Conservation (phyloP, 2,797 vertebrate genomes). For the Corythornis leucogaster region DNA sequence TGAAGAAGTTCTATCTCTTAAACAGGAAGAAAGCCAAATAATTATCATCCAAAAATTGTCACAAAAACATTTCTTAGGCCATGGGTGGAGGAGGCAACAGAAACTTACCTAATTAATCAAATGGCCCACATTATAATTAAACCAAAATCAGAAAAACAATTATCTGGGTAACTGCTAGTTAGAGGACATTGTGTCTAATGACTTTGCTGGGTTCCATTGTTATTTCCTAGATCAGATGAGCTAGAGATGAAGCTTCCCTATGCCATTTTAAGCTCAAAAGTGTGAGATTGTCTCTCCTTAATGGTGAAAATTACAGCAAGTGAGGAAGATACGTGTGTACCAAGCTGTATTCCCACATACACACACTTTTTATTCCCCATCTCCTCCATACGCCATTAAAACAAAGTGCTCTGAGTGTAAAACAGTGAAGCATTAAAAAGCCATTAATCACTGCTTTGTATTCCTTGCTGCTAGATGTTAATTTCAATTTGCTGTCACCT, state of each 20-base stretch:
- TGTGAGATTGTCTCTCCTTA: not conserved
- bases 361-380: not conserved
- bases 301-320: not conserved
- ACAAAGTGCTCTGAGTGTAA: slow-evolving; percentile 33
- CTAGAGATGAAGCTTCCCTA: not conserved
- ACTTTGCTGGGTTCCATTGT: not conserved
- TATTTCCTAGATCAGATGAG: not conserved
- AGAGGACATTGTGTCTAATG: slow-evolving; percentile 56
- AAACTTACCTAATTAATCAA: slow-evolving; percentile 68
- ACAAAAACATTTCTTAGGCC: not conserved
- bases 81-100: slow-evolving; percentile 33
- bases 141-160: slow-evolving; percentile 65
- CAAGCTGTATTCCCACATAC: not conserved
- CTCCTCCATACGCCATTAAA: not conserved
- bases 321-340: not conserved
- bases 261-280: not conserved
- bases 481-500: slow-evolving; percentile 70
- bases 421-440: slow-evolving; percentile 42
- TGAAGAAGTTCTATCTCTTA: not conserved
- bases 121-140: slow-evolving; percentile 62
- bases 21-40: slow-evolving; percentile 20
- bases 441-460: slow-evolving; percentile 67
- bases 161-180: slow-evolving; percentile 48
- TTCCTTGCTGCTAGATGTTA: slow-evolving; percentile 66
- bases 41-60: slow-evolving; percentile 4